Base-by-base conservation (phyloP, 2,888 invertebrate genomes). In the Aphidoletes aphidimyza region DNA sequence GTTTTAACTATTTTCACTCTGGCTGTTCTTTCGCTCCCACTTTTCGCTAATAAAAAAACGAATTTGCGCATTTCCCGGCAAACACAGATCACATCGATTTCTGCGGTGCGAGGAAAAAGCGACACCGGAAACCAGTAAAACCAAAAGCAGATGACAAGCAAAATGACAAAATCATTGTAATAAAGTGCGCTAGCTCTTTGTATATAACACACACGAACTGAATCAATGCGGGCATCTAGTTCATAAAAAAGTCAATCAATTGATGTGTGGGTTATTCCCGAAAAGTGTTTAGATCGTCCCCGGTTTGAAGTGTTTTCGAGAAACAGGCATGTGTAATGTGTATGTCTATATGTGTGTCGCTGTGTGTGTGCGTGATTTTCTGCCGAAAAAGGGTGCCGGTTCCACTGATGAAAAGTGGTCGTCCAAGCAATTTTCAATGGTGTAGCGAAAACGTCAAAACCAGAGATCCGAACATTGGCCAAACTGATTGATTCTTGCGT, bases 151-250 rank as follows among this genome's bases (percentile, higher is more conserved):
- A n/a, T 42, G 42, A 42, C 42, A 42, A 26, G 5, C 54, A 26
- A 69, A 69, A 17, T 69, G 69, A 11, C 30, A 69, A 69, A 69
- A 69, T 69, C 69, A 69, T 69, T 69, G 69, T 42, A 9, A 42
- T 6, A 14, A 69, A 30, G 30, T 69, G 69, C 2, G 3, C 2
- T 54, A n/a, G 22, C 11, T 22, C 22, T 69, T 69, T 69, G 1
- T 2, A 69, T 69, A 69, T 69, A n/a, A 30, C 14, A 26, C 3
- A 54, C n/a, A 3, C 26, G 22, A 22, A 11, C 34, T 11, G 69
- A n/a, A 11, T 47, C 17, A 19, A 17, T 19, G 6, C 54, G 54
- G 30, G 30, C 34, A 69, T 14, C 14, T 30, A 69, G 69, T 14
- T 69, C 34, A 30, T 69, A 30, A 69, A 69, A 69, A 69, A 6